Base-by-base conservation (phyloP, 2,888 invertebrate species). In the Scaptomyza flava region DNA sequence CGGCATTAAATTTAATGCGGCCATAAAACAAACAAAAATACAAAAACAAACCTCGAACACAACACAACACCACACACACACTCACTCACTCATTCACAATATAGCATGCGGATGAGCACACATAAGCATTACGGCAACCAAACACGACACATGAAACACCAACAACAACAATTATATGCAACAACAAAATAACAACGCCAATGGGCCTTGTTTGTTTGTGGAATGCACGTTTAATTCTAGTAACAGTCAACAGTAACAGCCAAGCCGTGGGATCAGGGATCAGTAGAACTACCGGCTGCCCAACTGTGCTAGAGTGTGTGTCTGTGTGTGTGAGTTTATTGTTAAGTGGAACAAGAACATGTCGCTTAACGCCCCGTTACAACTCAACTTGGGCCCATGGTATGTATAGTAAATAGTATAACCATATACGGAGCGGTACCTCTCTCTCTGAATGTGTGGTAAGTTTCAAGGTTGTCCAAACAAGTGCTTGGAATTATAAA, bases 1-100 rank as follows among this genome's bases (percentile, higher is more conserved):
- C 88, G 74, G 79, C 88, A 87, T 88, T 79, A 87, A 79, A 77
- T 80, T 87, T 89, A 77, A 87, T 88, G 87, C 72, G 78, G 60
- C 64, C 79, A 81, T 83, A 88, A 86, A 88, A 89, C 87, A 86
- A 89, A 86, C 89, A 87, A 89, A 85, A 79, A 79, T 69, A 27
- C 3, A 27, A 27, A 27, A 27, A 27, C 27, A 27, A 23, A 56
- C 54, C 59, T 60, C 63, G 53, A 57, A 34, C 34, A 46, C 47
- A 52, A 31, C 20, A 56, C 45, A 56, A 61, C 17, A 17, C 17
- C 17, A 17, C 17, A 17, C 17, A 17, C 59, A 64, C 17, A 17
- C 17, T 1, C 59, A 64, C 68, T 69, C 58, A 74, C 45, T 54
- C 56, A 72, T 53, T 72, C 58, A 57, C 46, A 60, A 36, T 36